Evolutionary conservation across 1,140 invertebrate species (phyloP).

Genomic region (Papilio machaon): DNA sequence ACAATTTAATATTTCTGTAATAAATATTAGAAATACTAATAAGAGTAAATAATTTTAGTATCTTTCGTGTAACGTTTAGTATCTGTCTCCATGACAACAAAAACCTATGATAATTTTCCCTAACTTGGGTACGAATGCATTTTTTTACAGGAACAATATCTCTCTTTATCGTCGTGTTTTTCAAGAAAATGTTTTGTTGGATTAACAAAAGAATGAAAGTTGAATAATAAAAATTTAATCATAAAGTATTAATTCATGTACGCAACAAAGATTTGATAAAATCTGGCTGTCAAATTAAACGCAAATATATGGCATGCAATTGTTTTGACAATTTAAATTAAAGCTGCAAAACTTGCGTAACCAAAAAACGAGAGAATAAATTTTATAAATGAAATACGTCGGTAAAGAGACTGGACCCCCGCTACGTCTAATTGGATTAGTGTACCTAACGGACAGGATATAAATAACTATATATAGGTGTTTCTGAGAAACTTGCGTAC

Average conservation of each 20-base stretch:
- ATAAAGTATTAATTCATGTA: slow-evolving; percentile 4
- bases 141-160: background rate
- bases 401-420: slow-evolving; percentile 35
- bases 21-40: no score
- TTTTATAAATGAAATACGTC: slow-evolving; percentile 23
- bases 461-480: slow-evolving; percentile 37
- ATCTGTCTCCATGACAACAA: no score
- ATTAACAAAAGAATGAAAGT: background rate
- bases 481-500: slow-evolving; percentile 28
- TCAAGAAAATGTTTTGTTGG: background rate
- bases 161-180: background rate
- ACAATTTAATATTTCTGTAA: no score
- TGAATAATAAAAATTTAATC: background rate
- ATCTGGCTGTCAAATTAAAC: slow-evolving; percentile 34
- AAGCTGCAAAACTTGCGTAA: slow-evolving; percentile 33
- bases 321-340: slow-evolving; percentile 39
- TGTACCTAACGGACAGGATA: slow-evolving; percentile 37
- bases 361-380: slow-evolving; percentile 34
- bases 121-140: background rate
- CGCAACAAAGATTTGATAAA: slow-evolving; percentile 37
- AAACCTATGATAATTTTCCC: background rate
- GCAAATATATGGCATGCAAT: slow-evolving; percentile 35
- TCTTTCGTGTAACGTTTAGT: no score
- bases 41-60: no score
- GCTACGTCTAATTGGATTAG: slow-evolving; percentile 36